These are phyloP conservation scores for Penaeus monodon DNA, from an alignment of 2,888 invertebrate species.

Conservation along the genomic window DNA sequence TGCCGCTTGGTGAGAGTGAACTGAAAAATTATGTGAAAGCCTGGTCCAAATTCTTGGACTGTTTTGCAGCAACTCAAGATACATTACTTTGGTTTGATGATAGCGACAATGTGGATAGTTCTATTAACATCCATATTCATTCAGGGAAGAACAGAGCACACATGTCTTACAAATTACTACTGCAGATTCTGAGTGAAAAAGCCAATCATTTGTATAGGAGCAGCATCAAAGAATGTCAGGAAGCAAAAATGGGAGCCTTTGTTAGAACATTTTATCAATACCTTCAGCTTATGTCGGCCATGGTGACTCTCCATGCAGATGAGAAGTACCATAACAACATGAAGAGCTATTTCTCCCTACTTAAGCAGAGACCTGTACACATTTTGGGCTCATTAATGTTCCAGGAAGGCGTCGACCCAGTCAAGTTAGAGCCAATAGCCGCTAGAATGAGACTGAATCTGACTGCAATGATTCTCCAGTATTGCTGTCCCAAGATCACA, in stretches of 20 bases:
- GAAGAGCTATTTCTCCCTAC: slow-evolving; percentile 35
- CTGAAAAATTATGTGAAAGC: slow-evolving; percentile 33
- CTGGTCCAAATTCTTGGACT: slow-evolving; percentile 37
- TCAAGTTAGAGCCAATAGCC: slow-evolving; percentile 44
- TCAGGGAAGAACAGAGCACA: slow-evolving; percentile 25
- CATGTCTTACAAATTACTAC: slow-evolving; percentile 39
- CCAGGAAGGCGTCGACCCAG: slow-evolving; percentile 49
- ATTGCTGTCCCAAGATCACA: slow-evolving; percentile 42
- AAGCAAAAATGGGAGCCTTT: slow-evolving; percentile 40
- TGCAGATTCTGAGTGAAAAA: slow-evolving; percentile 40
- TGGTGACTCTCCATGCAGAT: slow-evolving; percentile 49
- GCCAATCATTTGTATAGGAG: slow-evolving; percentile 13
- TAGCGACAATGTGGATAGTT: background rate
- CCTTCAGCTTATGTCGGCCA: slow-evolving; percentile 45
- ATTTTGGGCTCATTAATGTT: slow-evolving; percentile 56
- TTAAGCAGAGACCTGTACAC: slow-evolving; percentile 48
- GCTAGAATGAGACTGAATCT: slow-evolving; percentile 41
- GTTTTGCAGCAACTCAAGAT: slow-evolving; percentile 13
- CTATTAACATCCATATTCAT: background rate
- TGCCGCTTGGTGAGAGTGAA: slow-evolving; percentile 33
- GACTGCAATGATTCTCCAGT: slow-evolving; percentile 54
- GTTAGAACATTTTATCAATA: slow-evolving; percentile 54
- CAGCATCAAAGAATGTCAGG: slow-evolving; percentile 11
- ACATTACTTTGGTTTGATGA: background rate
- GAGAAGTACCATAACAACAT: background rate